Evolutionary conservation across 1,140 invertebrate species (phyloP), one percentile per base, ranked within the genome.

Genomic region (Galendromus occidentalis): DNA sequence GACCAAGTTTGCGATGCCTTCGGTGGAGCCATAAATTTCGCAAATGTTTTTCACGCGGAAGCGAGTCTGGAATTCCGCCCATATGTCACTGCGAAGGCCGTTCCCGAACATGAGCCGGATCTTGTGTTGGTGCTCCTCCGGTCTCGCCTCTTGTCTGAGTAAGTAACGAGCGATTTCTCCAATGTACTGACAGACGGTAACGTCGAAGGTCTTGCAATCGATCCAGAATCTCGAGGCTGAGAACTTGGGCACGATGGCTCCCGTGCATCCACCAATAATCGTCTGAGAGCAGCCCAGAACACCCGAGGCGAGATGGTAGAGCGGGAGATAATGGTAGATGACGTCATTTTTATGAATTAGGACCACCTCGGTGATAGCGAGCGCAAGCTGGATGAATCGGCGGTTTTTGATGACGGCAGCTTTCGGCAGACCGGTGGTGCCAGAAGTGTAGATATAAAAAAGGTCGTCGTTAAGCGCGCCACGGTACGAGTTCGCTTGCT

Each of bases 261-360:
- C 80, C 17, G 76, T 78, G 29, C 72, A 72, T 14, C 80, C 80
- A n/a, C 68, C 64, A 7, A 79, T 47, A 9, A 81, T 65, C 12
- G 72, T 70, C 68, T 79, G 76, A 12, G 78, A 78, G 12, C 76
- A 71, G 22, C 78, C 42, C 17, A 67, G 39, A 67, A 41, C 77
- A 39, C 92, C 94, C 44, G 92, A 93, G 14, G 93, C 88, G 0
- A 87, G 86, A 72, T 98, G 94, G 73, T 98, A 97, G 0, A 98
- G 79, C 0, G 94, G 94, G 65, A 98, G 76, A 0, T 88, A 82
- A 73, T 86, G 83, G 73, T 98, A 98, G 1, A 95, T 74, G 7
- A 90, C 76, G 74, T 97, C 92, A 6, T 82, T 59, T 59, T 59
- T 22, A 2, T 14, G 4, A 6, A 59, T 22, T 29, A 22, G 51